Base-by-base conservation (phyloP, 2,113 vertebrate genomes). In the Lethenteron reissneri region DNA sequence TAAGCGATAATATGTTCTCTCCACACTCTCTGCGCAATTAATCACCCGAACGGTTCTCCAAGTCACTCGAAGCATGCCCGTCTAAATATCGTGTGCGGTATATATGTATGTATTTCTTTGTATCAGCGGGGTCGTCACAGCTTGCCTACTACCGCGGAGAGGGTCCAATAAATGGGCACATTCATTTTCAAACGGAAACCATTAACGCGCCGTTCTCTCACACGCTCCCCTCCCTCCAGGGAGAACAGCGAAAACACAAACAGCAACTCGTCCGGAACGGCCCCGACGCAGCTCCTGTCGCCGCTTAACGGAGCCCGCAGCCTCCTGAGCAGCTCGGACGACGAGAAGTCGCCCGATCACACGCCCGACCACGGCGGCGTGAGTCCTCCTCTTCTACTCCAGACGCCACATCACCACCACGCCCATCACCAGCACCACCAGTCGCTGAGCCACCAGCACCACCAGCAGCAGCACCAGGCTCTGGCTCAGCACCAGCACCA, bases 261-360 rank as follows among this genome's bases (percentile, higher is more conserved):
- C 70, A 70, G 64, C 56, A 99, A 97, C 84, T 89, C 91, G 76
- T 92, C 89, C 81, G 85, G 85, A 78, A 95, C 89, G 80, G 87
- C 85, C 80, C 89, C 94, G 85, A 96, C 95, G 77, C 81, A 87
- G 19, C 81, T 99, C 77, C 85, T 86, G 71, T 87, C 92, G 56
- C 91, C 94, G 70, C 85, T 99, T 85, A 99, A 99, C 62, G 94
- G 94, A 78, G 89, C 82, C 80, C 97, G 97, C 84, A 88, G 88
- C 76, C 86, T 97, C 80, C 83, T 99, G 79, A 91, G 91, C 78
- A 99, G 94, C 76, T 99, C 94, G 1, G 94, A 99, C 80, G 94
- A 99, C 74, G 94, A 99, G 80, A 99, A 99, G 85, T 96, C 91
- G 1, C 94, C 94, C 1, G 88, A 86, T 11, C 89, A 90, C 73